phyloP scores from a whole-genome alignment of 2,113 vertebrate species.

The Maccullochella peelii region DNA sequence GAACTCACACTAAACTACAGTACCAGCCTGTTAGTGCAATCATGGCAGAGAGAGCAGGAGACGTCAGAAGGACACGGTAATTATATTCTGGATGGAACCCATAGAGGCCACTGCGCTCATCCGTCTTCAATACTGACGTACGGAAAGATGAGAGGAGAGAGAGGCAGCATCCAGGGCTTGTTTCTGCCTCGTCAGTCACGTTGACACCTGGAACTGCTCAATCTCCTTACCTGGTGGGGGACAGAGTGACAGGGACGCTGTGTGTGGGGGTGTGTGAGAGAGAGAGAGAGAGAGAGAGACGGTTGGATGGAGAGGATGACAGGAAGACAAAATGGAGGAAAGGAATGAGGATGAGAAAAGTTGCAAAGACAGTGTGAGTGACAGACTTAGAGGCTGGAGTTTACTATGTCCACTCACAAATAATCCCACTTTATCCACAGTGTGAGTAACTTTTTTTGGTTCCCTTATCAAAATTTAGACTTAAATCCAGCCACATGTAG shows the following conservation, averaged over 20 bases:
- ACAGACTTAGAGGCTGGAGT: conserved; percentile 12
- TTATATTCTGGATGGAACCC: conserved; percentile 49
- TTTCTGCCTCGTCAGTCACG: conserved; percentile 57
- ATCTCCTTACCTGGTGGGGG: conserved; percentile 66
- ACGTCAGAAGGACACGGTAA: conserved; percentile 31
- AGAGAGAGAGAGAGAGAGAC: not conserved
- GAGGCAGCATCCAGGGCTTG: conserved; percentile 36
- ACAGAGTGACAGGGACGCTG: conserved; percentile 23
- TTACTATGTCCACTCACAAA: conserved; percentile 7
- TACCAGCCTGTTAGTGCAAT: conserved; percentile 20
- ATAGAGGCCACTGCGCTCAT: conserved; percentile 39
- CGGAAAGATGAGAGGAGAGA: conserved; percentile 50
- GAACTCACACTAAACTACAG: not conserved
- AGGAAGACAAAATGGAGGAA: conserved; percentile 55
- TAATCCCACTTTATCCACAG: conserved; percentile 21
- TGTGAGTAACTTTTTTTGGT: not conserved
- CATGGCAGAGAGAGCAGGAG: conserved; percentile 8
- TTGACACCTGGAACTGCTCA: conserved; percentile 65
- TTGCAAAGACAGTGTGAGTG: conserved; percentile 22
- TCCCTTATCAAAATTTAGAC: conserved; percentile 18
- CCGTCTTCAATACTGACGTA: conserved; percentile 56
- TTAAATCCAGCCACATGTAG: conserved; percentile 15
- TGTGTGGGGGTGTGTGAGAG: not conserved
- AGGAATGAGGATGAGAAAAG: conserved; percentile 24
- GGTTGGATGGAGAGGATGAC: conserved; percentile 27